Percentiles rank a stretch among this genome's conserved stretches.
Evolutionary conservation across 2,113 vertebrate genomes (phyloP).

Genomic region (Epinephelus fuscoguttatus): DNA sequence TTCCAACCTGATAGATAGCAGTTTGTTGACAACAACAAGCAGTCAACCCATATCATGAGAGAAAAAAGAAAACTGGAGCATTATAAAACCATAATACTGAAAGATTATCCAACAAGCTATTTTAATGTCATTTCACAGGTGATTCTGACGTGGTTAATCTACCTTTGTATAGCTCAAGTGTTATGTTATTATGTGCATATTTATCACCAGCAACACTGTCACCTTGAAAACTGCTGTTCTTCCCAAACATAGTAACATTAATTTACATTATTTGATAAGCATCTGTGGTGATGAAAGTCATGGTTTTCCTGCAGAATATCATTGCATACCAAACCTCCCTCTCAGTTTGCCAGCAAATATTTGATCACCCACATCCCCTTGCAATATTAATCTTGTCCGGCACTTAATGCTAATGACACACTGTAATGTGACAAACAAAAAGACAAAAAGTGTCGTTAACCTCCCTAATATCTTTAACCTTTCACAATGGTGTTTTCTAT

Average conservation of each 20-base stretch:
- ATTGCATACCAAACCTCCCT: not conserved
- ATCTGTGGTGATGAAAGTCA: not conserved
- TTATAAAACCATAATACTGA: no score
- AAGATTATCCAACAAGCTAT: not conserved
- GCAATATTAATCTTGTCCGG: not conserved
- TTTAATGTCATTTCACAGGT: not conserved
- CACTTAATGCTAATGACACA: not conserved
- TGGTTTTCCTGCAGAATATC: not conserved
- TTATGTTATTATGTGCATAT: not conserved
- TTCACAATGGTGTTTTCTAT: not conserved
- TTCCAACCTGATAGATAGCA: not conserved
- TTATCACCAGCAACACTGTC: not conserved
- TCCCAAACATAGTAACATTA: not conserved
- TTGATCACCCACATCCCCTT: not conserved
- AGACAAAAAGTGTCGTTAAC: conserved; percentile 22
- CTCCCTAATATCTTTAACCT: conserved; percentile 9
- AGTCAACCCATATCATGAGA: not conserved
- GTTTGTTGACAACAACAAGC: not conserved
- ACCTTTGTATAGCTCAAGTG: not conserved
- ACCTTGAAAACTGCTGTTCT: conserved; percentile 1
- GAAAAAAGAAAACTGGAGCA: not conserved
- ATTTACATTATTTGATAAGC: conserved; percentile 1
- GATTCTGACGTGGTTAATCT: no score
- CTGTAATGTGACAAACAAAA: conserved; percentile 7
- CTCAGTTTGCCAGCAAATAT: not conserved